Evolutionary conservation across 2,888 invertebrate genomes (phyloP), one percentile per base, ranked within the genome.

Genomic region (Limnephilus marmoratus): DNA sequence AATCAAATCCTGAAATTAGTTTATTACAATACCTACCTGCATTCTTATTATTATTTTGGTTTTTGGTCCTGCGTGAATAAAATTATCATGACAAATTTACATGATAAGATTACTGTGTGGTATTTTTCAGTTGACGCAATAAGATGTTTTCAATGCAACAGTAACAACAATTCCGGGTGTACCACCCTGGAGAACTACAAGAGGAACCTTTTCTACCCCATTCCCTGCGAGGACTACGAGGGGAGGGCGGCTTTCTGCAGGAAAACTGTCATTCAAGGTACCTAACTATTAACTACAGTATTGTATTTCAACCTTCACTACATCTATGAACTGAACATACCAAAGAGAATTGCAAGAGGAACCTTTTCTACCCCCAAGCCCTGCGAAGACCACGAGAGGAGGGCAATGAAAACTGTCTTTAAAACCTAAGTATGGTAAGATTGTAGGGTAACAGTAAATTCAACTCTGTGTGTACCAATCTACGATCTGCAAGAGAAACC

Each of bases 121-220:
- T 7, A 24, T 24, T 49, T 91, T 92, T 90, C 94, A 97, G 97
- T 95, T 86, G 94, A 95, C 29, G 95, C 96, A 3, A 96, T 97
- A 93, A 96, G 96, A 87, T 98, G 98, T 94, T 98, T 97, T 95
- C 97, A 97, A 94, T 98, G 98, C 95, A 98, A 97, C 95, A 98
- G 98, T 81, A 96, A 95, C 90, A 96, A 97, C 94, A 97, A 98
- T 95, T 96, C 96, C 18, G 97, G 97, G 95, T 98, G 98, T 94
- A 95, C 95, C 45, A 96, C 96, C 93, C 96, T 92, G 82, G 90
- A 92, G 34, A 91, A 91, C 68, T 85, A 91, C 45, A 81, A 29
- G 12, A 86, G 82, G 49, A 91, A 89, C 37, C 87, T 90, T 29
- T 91, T 93, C 86, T 24, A 41, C 12, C 92, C 93, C 7, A 93